Conservation (phyloP, 2,888 invertebrate species). For the Dryobotodes eremita region DNA sequence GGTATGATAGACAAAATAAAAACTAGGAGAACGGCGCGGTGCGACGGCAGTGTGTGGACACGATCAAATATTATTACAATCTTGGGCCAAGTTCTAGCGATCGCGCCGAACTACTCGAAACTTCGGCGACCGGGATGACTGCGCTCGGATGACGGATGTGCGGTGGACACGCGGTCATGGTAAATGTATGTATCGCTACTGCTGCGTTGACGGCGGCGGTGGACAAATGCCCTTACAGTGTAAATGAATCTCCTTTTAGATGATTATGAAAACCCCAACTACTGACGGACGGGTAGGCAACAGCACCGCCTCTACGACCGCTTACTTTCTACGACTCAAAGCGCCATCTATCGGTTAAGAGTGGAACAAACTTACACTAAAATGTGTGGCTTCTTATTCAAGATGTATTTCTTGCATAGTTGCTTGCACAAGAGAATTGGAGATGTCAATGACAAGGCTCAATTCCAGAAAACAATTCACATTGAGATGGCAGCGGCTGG, state of each 20-base stretch:
- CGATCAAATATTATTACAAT: no score
- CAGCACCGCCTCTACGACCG: neutral
- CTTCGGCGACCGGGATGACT: no score
- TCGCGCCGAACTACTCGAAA: no score
- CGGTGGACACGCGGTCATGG: no score
- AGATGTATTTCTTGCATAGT: neutral
- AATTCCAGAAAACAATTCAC: neutral
- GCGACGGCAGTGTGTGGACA: neutral
- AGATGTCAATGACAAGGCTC: neutral
- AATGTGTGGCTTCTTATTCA: neutral
- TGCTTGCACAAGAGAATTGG: neutral
- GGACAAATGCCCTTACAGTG: neutral
- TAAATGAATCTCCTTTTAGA: neutral
- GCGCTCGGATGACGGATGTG: no score
- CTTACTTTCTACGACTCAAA: neutral
- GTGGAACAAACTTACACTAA: neutral
- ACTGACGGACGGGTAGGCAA: neutral
- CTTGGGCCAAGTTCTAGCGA: no score
- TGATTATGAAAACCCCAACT: neutral
- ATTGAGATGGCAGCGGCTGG: neutral
- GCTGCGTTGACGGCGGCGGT: neutral
- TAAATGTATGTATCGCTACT: neutral
- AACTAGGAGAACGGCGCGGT: no score
- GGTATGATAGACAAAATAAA: neutral
- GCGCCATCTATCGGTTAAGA: neutral